A percentile compares a stretch with the other conserved stretches of the same genome.
These are phyloP conservation scores for Malacoctenus gilli DNA, from an alignment of 2,797 vertebrate species.

Conservation along the genomic window DNA sequence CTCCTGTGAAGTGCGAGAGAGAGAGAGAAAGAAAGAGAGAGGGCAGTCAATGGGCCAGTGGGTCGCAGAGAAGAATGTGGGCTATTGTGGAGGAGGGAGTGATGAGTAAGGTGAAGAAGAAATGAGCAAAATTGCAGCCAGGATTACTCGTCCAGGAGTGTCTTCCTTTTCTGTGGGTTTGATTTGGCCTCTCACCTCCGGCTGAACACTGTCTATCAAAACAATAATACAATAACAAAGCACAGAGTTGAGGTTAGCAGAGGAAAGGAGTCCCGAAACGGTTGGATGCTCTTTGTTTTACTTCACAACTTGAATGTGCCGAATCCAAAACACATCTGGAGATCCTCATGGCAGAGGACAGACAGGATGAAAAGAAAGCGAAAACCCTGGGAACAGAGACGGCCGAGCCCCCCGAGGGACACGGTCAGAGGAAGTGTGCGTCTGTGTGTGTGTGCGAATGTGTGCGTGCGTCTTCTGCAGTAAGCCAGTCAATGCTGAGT, in stretches of 20 bases:
- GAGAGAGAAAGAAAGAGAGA: constrained; percentile 19
- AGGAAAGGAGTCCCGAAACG: constrained; percentile 16
- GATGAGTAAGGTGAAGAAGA: constrained; percentile 45
- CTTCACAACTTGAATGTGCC: constrained; percentile 21
- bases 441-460: constrained; percentile 18
- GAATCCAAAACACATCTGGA: constrained; percentile 59
- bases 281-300: constrained; percentile 27
- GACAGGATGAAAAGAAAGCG: constrained; percentile 58
- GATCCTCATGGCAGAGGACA: constrained; percentile 48
- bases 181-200: constrained; percentile 27
- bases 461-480: constrained; percentile 53
- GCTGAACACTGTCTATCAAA: constrained; percentile 38
- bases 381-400: constrained; percentile 75
- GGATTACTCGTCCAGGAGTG: constrained; percentile 26
- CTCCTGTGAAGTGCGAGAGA: constrained; percentile 29
- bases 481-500: constrained; percentile 85
- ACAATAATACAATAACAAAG: constrained; percentile 46
- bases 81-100: constrained; percentile 38
- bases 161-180: constrained; percentile 41
- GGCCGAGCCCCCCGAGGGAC: constrained; percentile 56
- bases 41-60: constrained; percentile 22
- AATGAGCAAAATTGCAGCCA: constrained; percentile 19
- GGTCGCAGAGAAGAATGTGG: constrained; percentile 39
- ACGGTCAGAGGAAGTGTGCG: constrained; percentile 74
- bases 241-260: constrained; percentile 23